Evolutionary conservation across 2,113 vertebrate genomes (phyloP).

Genomic region (Menura novaehollandiae): DNA sequence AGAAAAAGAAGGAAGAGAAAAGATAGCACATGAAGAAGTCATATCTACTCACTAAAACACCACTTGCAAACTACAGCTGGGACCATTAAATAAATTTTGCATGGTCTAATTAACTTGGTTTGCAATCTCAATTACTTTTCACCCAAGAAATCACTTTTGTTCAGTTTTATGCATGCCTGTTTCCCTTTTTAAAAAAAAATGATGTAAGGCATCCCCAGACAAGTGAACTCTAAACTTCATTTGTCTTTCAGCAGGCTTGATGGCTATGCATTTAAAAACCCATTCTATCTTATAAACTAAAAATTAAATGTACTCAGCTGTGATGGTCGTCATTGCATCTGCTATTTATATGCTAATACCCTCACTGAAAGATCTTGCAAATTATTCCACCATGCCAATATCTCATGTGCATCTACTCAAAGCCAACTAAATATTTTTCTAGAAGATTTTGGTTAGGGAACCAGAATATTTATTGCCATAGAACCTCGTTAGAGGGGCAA

Average conservation of each 20-base stretch:
- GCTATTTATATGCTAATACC: conserved; percentile 99
- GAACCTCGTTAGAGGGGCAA: background rate
- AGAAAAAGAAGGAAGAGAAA: background rate
- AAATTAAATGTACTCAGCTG: conserved; percentile 99
- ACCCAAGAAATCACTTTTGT: conserved; percentile 73
- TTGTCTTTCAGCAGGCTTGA: conserved; percentile 96
- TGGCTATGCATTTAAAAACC: conserved; percentile 96
- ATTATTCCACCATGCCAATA: conserved; percentile 94
- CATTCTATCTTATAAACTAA: conserved; percentile 99
- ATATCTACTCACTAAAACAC: background rate
- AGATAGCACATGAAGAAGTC: background rate
- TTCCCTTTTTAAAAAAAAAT: conserved; percentile 79
- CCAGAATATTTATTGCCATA: conserved; percentile 27
- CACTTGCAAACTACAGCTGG: conserved; percentile 49
- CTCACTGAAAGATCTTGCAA: conserved; percentile 94
- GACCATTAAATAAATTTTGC: conserved; percentile 77
- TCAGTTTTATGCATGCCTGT: conserved; percentile 79
- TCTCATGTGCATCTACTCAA: conserved; percentile 87
- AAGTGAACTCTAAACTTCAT: conserved; percentile 94
- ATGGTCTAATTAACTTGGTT: conserved; percentile 80
- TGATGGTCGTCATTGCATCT: conserved; percentile 93
- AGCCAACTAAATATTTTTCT: conserved; percentile 70
- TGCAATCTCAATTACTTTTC: conserved; percentile 81
- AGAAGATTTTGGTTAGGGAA: conserved; percentile 40
- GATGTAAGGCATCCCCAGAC: conserved; percentile 84